Base-by-base conservation (phyloP, 2,113 vertebrate species). In the Neomonachus schauinslandi region DNA sequence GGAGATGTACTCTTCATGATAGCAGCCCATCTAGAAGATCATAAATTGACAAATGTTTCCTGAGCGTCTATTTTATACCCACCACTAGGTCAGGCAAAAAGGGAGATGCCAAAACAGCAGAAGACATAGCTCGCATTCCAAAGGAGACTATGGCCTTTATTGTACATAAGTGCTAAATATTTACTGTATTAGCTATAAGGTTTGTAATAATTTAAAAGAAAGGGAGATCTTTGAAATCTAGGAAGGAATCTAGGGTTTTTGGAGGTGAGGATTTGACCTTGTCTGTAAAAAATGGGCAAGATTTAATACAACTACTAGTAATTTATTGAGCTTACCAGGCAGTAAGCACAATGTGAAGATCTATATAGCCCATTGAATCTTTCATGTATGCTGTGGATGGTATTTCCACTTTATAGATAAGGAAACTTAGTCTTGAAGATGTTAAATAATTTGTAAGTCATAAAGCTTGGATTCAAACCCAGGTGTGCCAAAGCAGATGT, bases 181-280 rank as follows among this genome's bases (percentile, higher is more conserved):
- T 14, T 95, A 28, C 10, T 42, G 9, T 63, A 16, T 83, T 89
- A 49, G 1, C 9, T 92, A 15, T 9, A 79, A 86, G 5, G 4
- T 55, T 39, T 63, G 7, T 80, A 85, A 93, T 13, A 90, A 94
- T n/a, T 92, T 94, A 79, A 71, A 91, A 33, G 12, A 92, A 94
- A 94, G 4, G 8, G 22, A 31, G 11, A 89, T 74, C 36, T 92
- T 51, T 94, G 24, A 96, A 85, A 8, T 67, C 42, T 97, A 46
- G 46, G 26, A n/a, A 55, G 36, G 21, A 90, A 53, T 55, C 13
- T 86, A 92, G 14, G 11, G 19, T 49, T 95, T 24, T 15, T 95
- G 15, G 71, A 89, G 28, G 65, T 89, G 24, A 77, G 5, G 5
- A n/a, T 91, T 65, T 85, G 39, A 79, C 6, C 2, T 57, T 84